Conservation (phyloP, 2,113 vertebrate species). For the rat (Rattus norvegicus) region DNA sequence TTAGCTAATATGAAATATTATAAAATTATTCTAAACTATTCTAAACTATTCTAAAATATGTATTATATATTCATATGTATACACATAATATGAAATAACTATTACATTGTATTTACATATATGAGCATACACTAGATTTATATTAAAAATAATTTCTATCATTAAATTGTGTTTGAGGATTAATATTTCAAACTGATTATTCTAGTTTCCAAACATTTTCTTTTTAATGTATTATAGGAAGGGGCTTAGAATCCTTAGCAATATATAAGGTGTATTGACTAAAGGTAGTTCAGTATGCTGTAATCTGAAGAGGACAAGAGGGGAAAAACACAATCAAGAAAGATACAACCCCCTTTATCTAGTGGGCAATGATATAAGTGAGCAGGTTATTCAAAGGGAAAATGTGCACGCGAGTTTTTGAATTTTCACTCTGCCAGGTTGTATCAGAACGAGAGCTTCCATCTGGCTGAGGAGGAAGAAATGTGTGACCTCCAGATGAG, state of each 20-base stretch:
- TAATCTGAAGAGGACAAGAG: not conserved
- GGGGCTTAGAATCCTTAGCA: not conserved
- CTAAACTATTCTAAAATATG: not conserved
- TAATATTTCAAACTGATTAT: not conserved
- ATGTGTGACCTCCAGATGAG: constrained; percentile 60
- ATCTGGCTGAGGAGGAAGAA: constrained; percentile 64
- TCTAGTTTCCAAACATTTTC: not conserved
- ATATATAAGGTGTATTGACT: not conserved
- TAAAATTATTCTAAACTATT: not conserved
- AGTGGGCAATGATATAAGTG: constrained; percentile 55
- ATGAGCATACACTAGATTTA: not conserved
- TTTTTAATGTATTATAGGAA: constrained; percentile 14
- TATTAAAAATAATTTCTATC: not conserved
- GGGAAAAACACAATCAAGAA: not conserved
- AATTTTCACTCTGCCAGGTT: constrained; percentile 1
- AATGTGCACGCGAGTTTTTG: not conserved
- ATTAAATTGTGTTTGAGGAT: not conserved
- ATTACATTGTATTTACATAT: not conserved
- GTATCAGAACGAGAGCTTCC: constrained; percentile 49
- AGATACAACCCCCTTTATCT: not conserved
- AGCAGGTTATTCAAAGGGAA: constrained; percentile 24
- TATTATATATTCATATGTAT: not conserved
- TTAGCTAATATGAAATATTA: not conserved
- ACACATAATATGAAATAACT: not conserved
- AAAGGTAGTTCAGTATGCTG: not conserved